A percentile compares a stretch with the other conserved stretches of the same genome.
These are phyloP conservation scores for Poeciliopsis prolifica DNA, from an alignment of 2,113 vertebrate species.

Conservation along the genomic window DNA sequence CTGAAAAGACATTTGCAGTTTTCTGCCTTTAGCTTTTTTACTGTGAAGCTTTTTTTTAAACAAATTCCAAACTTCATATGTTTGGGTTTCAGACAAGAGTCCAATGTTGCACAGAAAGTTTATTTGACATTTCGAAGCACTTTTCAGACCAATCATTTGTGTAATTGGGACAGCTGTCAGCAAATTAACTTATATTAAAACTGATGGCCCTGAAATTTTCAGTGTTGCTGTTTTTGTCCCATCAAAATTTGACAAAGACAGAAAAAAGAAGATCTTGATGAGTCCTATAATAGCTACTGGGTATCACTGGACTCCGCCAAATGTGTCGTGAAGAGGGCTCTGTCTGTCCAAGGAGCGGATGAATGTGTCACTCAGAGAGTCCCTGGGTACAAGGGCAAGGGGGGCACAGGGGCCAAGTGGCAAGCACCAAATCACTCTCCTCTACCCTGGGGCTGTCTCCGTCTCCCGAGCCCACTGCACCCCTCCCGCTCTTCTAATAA, in stretches of 20 bases:
- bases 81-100: neutral
- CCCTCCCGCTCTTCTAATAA: conserved; percentile 72
- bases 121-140: neutral
- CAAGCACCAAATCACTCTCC: conserved; percentile 70
- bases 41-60: neutral
- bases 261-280: conserved; percentile 23
- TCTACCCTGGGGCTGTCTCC: conserved; percentile 64
- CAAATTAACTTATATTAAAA: neutral
- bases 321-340: conserved; percentile 68
- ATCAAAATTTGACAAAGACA: conserved; percentile 30
- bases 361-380: conserved; percentile 75
- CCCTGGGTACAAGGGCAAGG: conserved; percentile 70
- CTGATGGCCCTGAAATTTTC: neutral
- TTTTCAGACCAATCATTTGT: neutral
- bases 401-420: conserved; percentile 69
- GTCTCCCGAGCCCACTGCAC: conserved; percentile 37
- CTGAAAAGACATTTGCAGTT: neutral
- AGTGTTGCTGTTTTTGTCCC: conserved; percentile 19
- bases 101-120: neutral
- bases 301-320: conserved; percentile 47
- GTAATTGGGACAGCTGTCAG: conserved; percentile 1
- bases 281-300: conserved; percentile 59
- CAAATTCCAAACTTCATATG: neutral
- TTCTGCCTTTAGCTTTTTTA: neutral
- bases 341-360: conserved; percentile 59